A percentile compares a stretch with the other conserved stretches of the same genome.
phyloP scores from a whole-genome alignment of 2,797 vertebrate genomes.

The Cephalopachus bancanus region DNA sequence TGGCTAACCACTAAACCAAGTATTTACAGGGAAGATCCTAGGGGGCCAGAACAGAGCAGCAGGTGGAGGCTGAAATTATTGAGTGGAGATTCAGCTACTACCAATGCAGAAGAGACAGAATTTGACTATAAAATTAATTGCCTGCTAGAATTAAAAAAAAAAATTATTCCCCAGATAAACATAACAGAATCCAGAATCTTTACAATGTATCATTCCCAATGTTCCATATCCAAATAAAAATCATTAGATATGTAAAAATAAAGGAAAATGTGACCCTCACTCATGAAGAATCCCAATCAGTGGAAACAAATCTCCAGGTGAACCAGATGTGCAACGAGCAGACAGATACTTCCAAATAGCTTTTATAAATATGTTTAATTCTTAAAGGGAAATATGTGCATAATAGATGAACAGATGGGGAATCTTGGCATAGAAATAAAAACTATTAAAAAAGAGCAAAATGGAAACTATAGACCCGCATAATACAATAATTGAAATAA shows the following conservation, averaged over 20 bases:
- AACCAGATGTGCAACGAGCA: not conserved
- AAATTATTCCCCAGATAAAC: not conserved
- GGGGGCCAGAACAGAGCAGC: not conserved
- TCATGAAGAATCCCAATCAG: not conserved
- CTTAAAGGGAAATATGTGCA: not conserved
- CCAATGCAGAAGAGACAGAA: not conserved
- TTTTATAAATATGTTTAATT: not conserved
- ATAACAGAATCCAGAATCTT: not conserved
- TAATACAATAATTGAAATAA: not conserved
- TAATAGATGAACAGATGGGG: not conserved
- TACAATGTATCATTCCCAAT: not conserved
- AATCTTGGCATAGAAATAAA: not conserved
- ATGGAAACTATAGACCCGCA: not conserved
- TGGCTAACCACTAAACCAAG: not conserved
- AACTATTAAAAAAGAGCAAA: not conserved
- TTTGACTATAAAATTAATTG: not conserved
- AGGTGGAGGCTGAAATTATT: not conserved
- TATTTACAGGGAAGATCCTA: not conserved
- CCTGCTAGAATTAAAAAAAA: not conserved
- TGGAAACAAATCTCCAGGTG: not conserved
- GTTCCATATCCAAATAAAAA: not conserved
- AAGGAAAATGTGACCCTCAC: not conserved
- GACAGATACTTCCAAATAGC: not conserved
- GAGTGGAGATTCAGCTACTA: not conserved
- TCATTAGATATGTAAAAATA: not conserved